Conservation (phyloP, 2,113 vertebrate species). For the Marmota monax region DNA sequence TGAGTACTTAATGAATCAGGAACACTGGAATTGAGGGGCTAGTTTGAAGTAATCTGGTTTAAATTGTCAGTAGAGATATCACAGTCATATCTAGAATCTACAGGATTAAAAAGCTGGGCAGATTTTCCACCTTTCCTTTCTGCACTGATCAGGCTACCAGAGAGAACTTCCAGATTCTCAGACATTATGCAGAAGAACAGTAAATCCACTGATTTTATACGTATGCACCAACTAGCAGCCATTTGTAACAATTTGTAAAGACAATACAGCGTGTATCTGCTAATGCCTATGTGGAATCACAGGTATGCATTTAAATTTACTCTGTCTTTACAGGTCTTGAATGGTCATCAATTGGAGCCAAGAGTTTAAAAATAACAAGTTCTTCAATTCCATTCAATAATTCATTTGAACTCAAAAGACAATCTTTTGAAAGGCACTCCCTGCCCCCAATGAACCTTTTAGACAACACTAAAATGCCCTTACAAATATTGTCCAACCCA, state of each 20-base stretch:
- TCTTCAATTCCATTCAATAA: background rate
- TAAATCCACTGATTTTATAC: background rate
- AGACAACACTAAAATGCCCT: background rate
- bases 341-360: background rate
- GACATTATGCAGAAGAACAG: background rate
- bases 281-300: background rate
- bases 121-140: background rate
- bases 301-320: background rate
- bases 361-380: conserved; percentile 32
- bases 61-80: background rate
- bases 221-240: background rate
- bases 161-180: background rate
- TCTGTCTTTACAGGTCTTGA: background rate
- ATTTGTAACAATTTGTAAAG: background rate
- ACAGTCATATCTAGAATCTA: background rate
- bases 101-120: background rate
- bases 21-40: background rate
- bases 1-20: background rate
- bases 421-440: background rate
- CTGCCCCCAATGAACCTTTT: background rate
- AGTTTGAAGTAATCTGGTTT: background rate
- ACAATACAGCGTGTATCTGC: background rate
- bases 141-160: background rate
- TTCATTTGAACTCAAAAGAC: conserved; percentile 13
- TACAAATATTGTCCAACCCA: background rate